These are phyloP conservation scores for Ostrea edulis DNA, from an alignment of 1,140 invertebrate species.

Conservation along the genomic window DNA sequence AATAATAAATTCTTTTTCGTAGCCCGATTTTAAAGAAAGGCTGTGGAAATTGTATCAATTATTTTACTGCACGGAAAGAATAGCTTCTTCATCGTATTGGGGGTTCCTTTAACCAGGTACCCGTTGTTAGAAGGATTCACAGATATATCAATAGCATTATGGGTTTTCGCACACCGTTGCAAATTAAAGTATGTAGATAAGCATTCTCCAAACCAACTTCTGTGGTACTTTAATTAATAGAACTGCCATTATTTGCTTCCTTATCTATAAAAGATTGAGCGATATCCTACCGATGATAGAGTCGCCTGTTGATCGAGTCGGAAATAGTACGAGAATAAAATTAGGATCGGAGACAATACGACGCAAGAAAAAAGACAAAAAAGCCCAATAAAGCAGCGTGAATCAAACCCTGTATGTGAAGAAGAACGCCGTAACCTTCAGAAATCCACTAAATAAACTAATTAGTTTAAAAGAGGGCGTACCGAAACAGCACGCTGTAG, in stretches of 20 bases:
- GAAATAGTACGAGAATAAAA: neutral
- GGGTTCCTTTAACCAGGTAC: neutral
- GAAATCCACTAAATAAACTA: conserved; percentile 25
- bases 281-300: neutral
- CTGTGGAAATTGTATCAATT: conserved; percentile 9
- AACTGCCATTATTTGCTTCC: conserved; percentile 2
- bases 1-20: conserved; percentile 21
- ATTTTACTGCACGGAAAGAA: conserved; percentile 15
- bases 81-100: neutral
- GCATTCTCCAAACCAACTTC: neutral
- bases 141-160: conserved; percentile 27
- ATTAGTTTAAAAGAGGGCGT: conserved; percentile 36
- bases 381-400: conserved; percentile 2
- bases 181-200: conserved; percentile 17
- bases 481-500: neutral
- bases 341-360: neutral
- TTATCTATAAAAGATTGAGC: conserved; percentile 23
- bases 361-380: neutral
- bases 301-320: neutral
- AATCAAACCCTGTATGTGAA: neutral
- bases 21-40: neutral
- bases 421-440: conserved; percentile 13
- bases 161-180: neutral
- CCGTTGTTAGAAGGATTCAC: neutral
- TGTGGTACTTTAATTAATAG: conserved; percentile 27